phyloP scores from a whole-genome alignment of 2,797 vertebrate species.

The Lateolabrax maculatus region DNA sequence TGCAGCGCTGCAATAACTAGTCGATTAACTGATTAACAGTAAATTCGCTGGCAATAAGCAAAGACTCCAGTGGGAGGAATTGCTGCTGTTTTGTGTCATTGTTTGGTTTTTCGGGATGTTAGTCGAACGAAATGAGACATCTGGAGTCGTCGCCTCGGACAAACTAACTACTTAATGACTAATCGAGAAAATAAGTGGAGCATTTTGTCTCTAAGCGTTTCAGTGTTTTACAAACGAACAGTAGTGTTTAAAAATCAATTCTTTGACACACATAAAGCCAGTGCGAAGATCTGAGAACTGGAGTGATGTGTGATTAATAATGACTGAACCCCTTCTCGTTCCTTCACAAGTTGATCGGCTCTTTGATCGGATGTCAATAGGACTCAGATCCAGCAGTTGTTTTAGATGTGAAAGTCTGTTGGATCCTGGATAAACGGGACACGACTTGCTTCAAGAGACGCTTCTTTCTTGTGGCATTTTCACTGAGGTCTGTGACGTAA shows the following conservation, averaged over 20 bases:
- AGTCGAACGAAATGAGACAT: neutral
- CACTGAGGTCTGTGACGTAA: slow-evolving; percentile 32
- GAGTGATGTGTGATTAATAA: neutral
- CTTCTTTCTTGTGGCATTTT: slow-evolving; percentile 21
- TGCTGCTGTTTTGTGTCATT: neutral
- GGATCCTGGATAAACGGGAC: slow-evolving; percentile 15
- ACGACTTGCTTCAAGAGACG: neutral
- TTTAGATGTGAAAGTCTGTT: slow-evolving; percentile 6
- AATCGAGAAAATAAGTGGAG: neutral
- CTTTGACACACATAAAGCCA: neutral
- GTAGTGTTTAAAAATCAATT: neutral
- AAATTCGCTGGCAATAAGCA: too few relatives aligned
- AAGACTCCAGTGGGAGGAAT: neutral
- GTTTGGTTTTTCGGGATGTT: neutral
- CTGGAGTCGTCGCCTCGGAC: neutral
- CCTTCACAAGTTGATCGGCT: slow-evolving; percentile 19
- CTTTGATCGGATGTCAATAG: slow-evolving; percentile 2
- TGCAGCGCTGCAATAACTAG: too few relatives aligned
- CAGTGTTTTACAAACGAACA: neutral
- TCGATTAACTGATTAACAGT: too few relatives aligned
- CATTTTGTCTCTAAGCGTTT: neutral
- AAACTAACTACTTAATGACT: neutral
- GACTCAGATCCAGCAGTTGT: neutral
- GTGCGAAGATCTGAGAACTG: neutral
- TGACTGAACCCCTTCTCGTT: neutral